Base-by-base conservation (phyloP, 92 coral and sea anemone species). In the Epizoanthus rinbou region DNA sequence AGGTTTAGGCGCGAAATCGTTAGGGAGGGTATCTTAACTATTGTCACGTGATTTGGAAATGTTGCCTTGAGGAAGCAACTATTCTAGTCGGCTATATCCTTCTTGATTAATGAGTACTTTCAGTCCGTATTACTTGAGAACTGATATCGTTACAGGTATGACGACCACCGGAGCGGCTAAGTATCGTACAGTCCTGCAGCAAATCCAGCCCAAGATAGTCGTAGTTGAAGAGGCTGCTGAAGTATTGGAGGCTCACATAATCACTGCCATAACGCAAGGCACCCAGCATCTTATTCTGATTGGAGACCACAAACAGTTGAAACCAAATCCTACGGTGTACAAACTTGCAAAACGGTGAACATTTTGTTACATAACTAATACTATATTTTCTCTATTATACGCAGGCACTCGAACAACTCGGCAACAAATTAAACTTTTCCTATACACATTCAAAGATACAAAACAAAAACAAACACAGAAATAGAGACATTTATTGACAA, bases 141-240 rank as follows among this genome's bases (percentile, higher is more conserved):
- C 13, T 50, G 54, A 9, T 23, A 8, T 6, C 31, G 2, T 33
- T 28, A 19, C 3, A 76, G 84, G 88, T 19, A 94, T 94, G 93
- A 94, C 95, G 21, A 94, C 95, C 11, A 92, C 98, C 33, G 97
- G 97, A 33, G 98, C 98, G 8, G 98, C 98, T n/a, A 95, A 89
- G 76, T 91, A 90, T 73, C 87, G 91, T 19, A 43, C 86, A 52
- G 87, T 95, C 2, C 72, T 95, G 57, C 90, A 95, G 60, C 84
- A 71, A 64, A 92, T 95, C 68, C 85, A 90, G 82, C 98, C 98
- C 2, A 89, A 87, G 24, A 80, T 95, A 25, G 89, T 92, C n/a
- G 83, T 95, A 14, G 92, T 95, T 15, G 98, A 95, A 64, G 98
- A 94, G 81, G 96, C 98, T 33, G 98, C 98, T 21, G 98, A 94